phyloP scores from a whole-genome alignment of 1,140 invertebrate genomes.

The Drosophila lacertosa region DNA sequence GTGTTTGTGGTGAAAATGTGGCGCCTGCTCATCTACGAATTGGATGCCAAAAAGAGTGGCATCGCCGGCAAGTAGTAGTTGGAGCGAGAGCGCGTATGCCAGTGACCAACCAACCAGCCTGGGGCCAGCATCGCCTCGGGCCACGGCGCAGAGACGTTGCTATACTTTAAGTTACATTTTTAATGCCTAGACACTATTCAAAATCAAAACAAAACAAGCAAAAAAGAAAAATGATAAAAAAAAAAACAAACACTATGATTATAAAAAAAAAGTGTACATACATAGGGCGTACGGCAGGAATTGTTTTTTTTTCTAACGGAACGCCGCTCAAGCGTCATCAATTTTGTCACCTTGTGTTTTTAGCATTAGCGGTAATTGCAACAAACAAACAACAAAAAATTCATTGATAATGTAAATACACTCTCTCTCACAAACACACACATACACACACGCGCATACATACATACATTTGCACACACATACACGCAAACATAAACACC shows the following conservation, averaged over 20 bases:
- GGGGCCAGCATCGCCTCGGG: too few species aligned
- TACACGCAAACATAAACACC: too few species aligned
- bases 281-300: slow-evolving; percentile 24
- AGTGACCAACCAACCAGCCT: slow-evolving; percentile 4
- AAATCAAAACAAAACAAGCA: slow-evolving; percentile 12
- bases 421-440: slow-evolving; percentile 32
- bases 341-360: slow-evolving; percentile 42
- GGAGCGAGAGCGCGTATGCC: background rate
- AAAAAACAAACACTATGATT: slow-evolving; percentile 25
- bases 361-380: slow-evolving; percentile 54
- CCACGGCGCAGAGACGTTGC: slow-evolving; percentile 9
- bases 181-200: slow-evolving; percentile 43
- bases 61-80: slow-evolving; percentile 58
- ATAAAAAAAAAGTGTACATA: slow-evolving; percentile 28
- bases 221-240: slow-evolving; percentile 18
- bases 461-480: slow-evolving; percentile 1
- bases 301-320: slow-evolving; percentile 14
- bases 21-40: slow-evolving; percentile 99
- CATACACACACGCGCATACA: slow-evolving; percentile 15
- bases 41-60: slow-evolving; percentile 97
- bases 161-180: slow-evolving; percentile 54
- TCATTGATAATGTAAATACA: slow-evolving; percentile 71
- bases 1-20: slow-evolving; percentile 99
- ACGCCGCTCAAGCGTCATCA: slow-evolving; percentile 13
- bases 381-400: slow-evolving; percentile 22